Conservation (phyloP, 2,888 invertebrate species). For the Tetragonisca angustula region DNA sequence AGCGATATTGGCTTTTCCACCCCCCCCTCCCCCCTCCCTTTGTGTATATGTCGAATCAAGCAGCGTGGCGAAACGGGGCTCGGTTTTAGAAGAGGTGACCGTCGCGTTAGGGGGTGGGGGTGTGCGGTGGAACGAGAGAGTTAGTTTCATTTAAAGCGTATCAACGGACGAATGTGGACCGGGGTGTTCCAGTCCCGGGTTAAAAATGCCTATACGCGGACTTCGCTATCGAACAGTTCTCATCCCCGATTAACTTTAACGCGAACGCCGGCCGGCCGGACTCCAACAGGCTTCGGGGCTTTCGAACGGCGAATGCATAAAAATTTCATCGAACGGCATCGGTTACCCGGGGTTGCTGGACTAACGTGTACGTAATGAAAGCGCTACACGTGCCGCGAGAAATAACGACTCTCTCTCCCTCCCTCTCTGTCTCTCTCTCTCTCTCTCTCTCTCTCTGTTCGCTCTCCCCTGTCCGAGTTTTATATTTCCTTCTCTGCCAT, state of each 20-base stretch:
- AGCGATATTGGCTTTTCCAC: conserved; percentile 65
- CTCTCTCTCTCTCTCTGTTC: not conserved
- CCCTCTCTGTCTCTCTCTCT: not conserved
- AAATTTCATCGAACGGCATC: conserved; percentile 68
- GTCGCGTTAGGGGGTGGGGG: conserved; percentile 16
- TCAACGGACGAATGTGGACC: conserved; percentile 41
- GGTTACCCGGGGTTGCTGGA: conserved; percentile 32
- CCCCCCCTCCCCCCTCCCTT: not conserved
- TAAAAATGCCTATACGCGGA: conserved; percentile 49
- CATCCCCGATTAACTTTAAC: conserved; percentile 68
- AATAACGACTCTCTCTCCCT: conserved; percentile 45
- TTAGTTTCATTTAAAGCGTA: conserved; percentile 67
- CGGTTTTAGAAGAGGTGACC: conserved; percentile 21
- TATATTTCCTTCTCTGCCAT: not conserved
- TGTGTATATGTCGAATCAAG: conserved; percentile 60
- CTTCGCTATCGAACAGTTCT: conserved; percentile 61
- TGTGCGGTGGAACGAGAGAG: conserved; percentile 36
- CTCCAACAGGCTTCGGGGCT: conserved; percentile 16
- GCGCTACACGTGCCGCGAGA: conserved; percentile 57
- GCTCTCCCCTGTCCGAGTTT: not conserved
- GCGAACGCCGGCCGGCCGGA: conserved; percentile 11
- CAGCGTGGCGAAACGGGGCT: conserved; percentile 33
- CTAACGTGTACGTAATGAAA: conserved; percentile 54
- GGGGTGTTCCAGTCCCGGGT: conserved; percentile 18
- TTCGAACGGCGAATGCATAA: conserved; percentile 51